These are phyloP conservation scores for Melanogrammus aeglefinus DNA, from an alignment of 2,797 vertebrate species.

Conservation along the genomic window DNA sequence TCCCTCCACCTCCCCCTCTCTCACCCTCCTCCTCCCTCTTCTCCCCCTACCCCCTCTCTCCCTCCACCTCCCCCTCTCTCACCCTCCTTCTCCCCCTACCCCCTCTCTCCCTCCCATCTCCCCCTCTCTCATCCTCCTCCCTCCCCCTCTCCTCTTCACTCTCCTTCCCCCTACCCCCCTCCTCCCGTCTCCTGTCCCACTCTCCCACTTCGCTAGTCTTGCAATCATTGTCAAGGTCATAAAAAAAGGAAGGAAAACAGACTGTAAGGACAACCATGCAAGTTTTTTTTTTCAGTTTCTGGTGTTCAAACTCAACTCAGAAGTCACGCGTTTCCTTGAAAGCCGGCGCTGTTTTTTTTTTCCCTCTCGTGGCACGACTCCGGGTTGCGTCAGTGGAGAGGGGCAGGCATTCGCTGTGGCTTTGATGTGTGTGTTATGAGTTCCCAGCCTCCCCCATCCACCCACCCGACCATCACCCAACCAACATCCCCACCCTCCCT, in stretches of 20 bases:
- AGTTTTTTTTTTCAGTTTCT: background rate
- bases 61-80: background rate
- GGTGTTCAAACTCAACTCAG: background rate
- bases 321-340: slow-evolving; percentile 21
- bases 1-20: background rate
- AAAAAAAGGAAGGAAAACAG: background rate
- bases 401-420: slow-evolving; percentile 31
- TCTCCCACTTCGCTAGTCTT: background rate
- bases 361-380: slow-evolving; percentile 38
- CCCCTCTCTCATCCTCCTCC: background rate
- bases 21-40: background rate
- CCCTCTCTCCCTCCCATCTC: no score
- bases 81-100: no score
- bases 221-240: no score
- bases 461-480: background rate
- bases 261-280: background rate
- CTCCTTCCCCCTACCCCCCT: background rate
- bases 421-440: slow-evolving; percentile 53
- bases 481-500: background rate
- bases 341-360: slow-evolving; percentile 32
- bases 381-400: slow-evolving; percentile 27
- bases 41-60: background rate
- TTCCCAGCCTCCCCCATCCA: background rate
- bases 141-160: background rate
- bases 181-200: background rate